phyloP scores from a whole-genome alignment of 2,888 invertebrate genomes.

The Portevinia maculata region DNA sequence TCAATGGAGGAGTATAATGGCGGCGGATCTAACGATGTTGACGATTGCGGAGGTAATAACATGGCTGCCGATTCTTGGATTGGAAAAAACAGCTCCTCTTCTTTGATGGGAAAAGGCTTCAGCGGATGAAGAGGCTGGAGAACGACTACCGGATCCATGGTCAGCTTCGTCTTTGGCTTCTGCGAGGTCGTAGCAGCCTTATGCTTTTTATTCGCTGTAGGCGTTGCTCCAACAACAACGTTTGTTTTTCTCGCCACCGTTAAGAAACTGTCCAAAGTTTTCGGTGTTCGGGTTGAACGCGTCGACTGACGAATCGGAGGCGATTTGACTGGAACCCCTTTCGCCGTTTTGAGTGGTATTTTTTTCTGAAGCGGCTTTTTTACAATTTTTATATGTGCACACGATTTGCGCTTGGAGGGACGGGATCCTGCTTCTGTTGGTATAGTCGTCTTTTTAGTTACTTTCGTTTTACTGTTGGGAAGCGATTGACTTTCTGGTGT shows the following conservation, averaged over 20 bases:
- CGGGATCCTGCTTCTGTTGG: constrained; percentile 6
- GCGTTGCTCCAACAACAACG: not conserved
- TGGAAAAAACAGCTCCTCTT: constrained; percentile 3
- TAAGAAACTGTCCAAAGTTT: constrained; percentile 37
- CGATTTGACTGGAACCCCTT: constrained; percentile 26
- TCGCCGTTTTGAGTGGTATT: constrained; percentile 7
- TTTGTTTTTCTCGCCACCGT: constrained; percentile 20
- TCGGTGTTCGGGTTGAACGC: constrained; percentile 40
- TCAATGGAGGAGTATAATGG: constrained; percentile 11
- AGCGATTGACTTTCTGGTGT: not conserved
- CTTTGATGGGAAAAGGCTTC: not conserved
- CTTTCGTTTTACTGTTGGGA: constrained; percentile 16
- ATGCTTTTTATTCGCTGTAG: constrained; percentile 1
- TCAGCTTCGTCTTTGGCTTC: constrained; percentile 1
- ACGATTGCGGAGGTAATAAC: constrained; percentile 14
- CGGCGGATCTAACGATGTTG: not conserved
- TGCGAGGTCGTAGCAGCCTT: not conserved
- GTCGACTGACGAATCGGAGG: constrained; percentile 54
- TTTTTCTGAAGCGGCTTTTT: constrained; percentile 32
- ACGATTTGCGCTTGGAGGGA: not conserved
- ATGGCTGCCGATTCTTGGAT: too few species aligned
- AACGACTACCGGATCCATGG: constrained; percentile 42
- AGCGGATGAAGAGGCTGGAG: constrained; percentile 19
- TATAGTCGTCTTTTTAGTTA: constrained; percentile 54
- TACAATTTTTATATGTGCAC: not conserved